Evolutionary conservation across 2,888 invertebrate genomes (phyloP), one percentile per base, ranked within the genome.

Genomic region (Hyles lineata): DNA sequence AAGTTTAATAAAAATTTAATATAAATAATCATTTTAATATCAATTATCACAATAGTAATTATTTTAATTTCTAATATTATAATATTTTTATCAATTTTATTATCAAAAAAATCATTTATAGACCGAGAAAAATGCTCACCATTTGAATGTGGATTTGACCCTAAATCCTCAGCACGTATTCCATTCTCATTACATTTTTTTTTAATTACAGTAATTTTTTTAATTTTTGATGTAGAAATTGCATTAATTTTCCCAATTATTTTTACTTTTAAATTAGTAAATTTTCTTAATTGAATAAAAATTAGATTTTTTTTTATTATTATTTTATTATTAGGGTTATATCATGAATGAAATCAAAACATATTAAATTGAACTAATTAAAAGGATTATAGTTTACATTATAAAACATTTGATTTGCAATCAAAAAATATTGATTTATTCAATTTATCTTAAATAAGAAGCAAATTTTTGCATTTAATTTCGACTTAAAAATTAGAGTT

Each of bases 181-280:
- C 91, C 91, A 0, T 92, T 92, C 78, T 92, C 91, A 0, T 8
- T 91, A 72, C 91, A 91, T 96, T 97, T 93, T 95, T 96, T 93
- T 85, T 95, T 97, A 94, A 95, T 96, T 88, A 95, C 96, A 58
- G 90, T 96, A 87, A 95, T 97, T 92, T 97, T 97, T 86, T 90
- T 96, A 95, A 96, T 97, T 92, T 97, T 97, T 95, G 96, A 97
- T 94, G 95, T 96, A 75, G 96, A 96, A 96, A 96, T 97, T 91
- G 95, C 96, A 0, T 79, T 96, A 86, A 90, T 96, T 85, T 85
- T 96, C 0, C 96, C 96, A 0, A 90, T 96, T 87, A 95, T 96
- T 81, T 83, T 91, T 0, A 70, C 85, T 76, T 91, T 89, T 82
- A 85, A 87, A 81, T 70, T 85, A 84, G 82, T 82, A 78, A 90